Conservation (phyloP, 1,140 invertebrate species). For the Ruditapes philippinarum region DNA sequence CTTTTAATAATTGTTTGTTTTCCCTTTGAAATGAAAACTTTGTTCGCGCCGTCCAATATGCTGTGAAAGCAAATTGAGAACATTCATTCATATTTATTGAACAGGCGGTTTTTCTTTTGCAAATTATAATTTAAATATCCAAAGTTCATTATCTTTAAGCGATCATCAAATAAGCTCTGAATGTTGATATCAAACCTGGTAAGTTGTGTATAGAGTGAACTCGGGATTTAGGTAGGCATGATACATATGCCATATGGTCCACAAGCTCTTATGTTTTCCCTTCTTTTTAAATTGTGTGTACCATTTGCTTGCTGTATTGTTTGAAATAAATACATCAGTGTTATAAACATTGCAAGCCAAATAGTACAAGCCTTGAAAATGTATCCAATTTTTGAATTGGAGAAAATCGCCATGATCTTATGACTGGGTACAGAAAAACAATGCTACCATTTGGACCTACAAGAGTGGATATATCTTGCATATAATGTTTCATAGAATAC, state of each 20-base stretch:
- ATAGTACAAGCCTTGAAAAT: slow-evolving; percentile 69
- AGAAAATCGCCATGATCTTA: slow-evolving; percentile 75
- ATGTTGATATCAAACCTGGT: background rate
- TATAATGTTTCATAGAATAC: no score
- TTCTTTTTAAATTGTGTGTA: slow-evolving; percentile 46
- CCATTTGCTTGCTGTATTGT: no score
- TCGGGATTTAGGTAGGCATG: slow-evolving; percentile 71
- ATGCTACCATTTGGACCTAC: background rate
- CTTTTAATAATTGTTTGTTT: no score
- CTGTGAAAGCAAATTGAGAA: background rate
- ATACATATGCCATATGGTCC: slow-evolving; percentile 82
- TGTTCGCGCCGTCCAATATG: slow-evolving; percentile 46
- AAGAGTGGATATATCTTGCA: background rate
- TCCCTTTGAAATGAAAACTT: no score
- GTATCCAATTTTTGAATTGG: no score
- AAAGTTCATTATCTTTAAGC: background rate
- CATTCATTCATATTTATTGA: no score
- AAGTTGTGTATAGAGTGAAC: slow-evolving; percentile 55
- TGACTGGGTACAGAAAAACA: slow-evolving; percentile 65
- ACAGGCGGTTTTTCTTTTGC: no score
- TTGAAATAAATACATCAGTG: slow-evolving; percentile 60
- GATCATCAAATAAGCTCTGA: background rate
- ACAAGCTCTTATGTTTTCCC: slow-evolving; percentile 70
- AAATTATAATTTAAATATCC: background rate
- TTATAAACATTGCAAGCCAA: background rate